Evolutionary conservation across 2,888 invertebrate genomes (phyloP).

Genomic region (Polydesmus complanatus): DNA sequence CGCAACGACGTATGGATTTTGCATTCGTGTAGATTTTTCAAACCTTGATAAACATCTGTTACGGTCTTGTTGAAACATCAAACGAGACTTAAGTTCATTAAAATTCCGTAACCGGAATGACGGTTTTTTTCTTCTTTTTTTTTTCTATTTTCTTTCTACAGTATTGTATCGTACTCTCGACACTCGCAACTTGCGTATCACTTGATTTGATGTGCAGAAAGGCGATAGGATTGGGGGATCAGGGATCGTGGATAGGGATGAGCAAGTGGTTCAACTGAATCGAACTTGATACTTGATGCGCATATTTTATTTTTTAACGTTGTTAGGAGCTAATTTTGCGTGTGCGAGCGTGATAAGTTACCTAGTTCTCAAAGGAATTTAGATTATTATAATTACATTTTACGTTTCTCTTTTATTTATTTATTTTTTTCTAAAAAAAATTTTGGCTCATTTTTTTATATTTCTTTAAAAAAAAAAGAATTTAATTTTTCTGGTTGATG

Average conservation of each 20-base stretch:
- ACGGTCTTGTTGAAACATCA: not conserved
- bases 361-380: too few species aligned
- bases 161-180: too few species aligned
- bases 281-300: not conserved
- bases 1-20: not conserved
- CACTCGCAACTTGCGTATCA: not conserved
- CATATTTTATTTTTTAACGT: not conserved
- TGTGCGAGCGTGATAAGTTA: too few species aligned
- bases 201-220: not conserved
- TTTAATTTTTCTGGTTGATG: not conserved
- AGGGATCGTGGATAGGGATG: too few species aligned
- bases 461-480: too few species aligned
- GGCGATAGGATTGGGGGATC: too few species aligned
- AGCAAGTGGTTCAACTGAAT: too few species aligned
- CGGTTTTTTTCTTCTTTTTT: not conserved
- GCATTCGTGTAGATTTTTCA: not conserved
- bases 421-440: too few species aligned
- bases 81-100: not conserved
- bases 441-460: too few species aligned
- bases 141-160: not conserved
- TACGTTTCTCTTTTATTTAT: too few species aligned
- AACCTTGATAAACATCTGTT: not conserved
- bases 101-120: too few species aligned
- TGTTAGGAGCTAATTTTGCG: not conserved
- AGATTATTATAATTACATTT: too few species aligned